A percentile compares a stretch with the other conserved stretches of the same genome.
Evolutionary conservation across 2,888 invertebrate species (phyloP).

Genomic region (Phania funesta): DNA sequence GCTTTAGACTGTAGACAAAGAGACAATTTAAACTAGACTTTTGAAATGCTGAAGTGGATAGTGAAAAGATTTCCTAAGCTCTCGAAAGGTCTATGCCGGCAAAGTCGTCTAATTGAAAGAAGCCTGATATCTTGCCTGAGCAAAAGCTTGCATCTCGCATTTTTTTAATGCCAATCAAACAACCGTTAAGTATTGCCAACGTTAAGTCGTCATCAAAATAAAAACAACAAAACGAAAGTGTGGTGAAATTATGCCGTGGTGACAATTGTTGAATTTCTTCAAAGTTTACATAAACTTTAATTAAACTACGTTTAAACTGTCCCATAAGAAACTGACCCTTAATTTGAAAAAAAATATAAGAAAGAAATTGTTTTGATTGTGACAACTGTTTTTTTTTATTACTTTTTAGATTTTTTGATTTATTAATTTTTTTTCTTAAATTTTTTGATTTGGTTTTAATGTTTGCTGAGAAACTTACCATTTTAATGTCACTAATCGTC

Average conservation of each 20-base stretch:
- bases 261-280: conserved; percentile 57
- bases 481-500: conserved; percentile 99
- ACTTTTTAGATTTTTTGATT: conserved; percentile 48
- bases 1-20: no score
- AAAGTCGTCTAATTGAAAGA: neutral
- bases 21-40: no score
- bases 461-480: conserved; percentile 89
- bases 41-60: no score
- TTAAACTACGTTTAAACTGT: conserved; percentile 58
- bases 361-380: conserved; percentile 59
- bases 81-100: neutral
- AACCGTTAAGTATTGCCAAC: conserved; percentile 54
- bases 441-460: conserved; percentile 65
- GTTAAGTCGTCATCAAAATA: conserved; percentile 52
- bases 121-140: conserved; percentile 28
- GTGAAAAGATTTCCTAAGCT: no score
- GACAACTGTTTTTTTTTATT: conserved; percentile 57
- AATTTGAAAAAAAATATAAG: conserved; percentile 52
- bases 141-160: conserved; percentile 30
- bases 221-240: conserved; percentile 60
- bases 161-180: conserved; percentile 39
- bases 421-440: conserved; percentile 53
- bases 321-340: conserved; percentile 63
- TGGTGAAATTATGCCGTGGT: conserved; percentile 61
- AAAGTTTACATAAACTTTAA: conserved; percentile 57